Conservation (phyloP, 2,113 vertebrate genomes). For the Monopterus albus region DNA sequence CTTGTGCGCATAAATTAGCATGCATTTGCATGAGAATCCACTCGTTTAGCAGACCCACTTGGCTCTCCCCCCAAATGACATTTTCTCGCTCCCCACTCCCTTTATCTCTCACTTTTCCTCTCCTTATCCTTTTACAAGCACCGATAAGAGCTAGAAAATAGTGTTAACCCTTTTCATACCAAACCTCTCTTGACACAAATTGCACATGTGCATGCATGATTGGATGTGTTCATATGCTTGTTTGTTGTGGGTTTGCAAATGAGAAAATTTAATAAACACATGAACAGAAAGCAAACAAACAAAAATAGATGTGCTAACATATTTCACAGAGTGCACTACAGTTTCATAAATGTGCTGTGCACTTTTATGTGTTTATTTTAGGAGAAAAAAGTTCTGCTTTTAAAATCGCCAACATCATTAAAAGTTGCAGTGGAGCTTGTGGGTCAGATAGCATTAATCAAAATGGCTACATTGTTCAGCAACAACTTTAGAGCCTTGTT, state of each 20-base stretch:
- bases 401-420: constrained; percentile 15
- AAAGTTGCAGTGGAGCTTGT: constrained; percentile 24
- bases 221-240: constrained; percentile 55
- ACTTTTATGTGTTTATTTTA: not conserved
- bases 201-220: constrained; percentile 48
- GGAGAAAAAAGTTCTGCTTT: not conserved
- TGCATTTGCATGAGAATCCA: constrained; percentile 85
- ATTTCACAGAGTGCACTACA: not conserved
- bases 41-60: constrained; percentile 83
- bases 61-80: constrained; percentile 81
- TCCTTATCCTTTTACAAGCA: constrained; percentile 77
- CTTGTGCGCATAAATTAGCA: constrained; percentile 84
- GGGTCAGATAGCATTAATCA: constrained; percentile 38
- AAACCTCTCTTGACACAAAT: constrained; percentile 67
- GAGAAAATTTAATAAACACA: constrained; percentile 61
- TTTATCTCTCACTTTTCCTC: constrained; percentile 73
- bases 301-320: constrained; percentile 9
- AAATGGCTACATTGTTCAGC: constrained; percentile 48
- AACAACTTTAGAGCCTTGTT: constrained; percentile 56
- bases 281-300: constrained; percentile 49
- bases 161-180: constrained; percentile 74
- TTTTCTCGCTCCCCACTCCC: constrained; percentile 71
- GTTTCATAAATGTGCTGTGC: not conserved
- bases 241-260: constrained; percentile 65
- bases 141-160: constrained; percentile 78